These are phyloP conservation scores for Myzus persicae DNA, from an alignment of 1,140 invertebrate genomes.

Conservation along the genomic window DNA sequence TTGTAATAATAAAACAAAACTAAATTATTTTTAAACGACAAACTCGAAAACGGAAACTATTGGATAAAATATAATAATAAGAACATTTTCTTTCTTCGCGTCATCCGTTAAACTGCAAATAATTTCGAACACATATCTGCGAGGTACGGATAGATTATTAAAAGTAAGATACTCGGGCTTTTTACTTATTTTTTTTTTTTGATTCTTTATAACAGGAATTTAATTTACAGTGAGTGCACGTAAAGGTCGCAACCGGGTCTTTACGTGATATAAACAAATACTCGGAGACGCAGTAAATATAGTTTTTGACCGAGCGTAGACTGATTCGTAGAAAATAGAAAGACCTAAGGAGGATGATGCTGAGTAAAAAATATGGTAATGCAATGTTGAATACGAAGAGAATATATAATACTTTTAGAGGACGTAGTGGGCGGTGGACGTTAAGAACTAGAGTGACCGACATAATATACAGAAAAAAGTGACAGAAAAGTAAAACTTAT, in stretches of 20 bases:
- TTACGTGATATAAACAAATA: not conserved
- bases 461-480: not conserved
- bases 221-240: not conserved
- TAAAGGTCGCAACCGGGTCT: not conserved
- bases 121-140: not conserved
- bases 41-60: not conserved
- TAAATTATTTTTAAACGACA: no score
- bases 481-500: not conserved
- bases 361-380: not conserved
- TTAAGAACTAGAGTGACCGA: not conserved
- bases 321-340: not conserved
- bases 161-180: not conserved
- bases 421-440: not conserved
- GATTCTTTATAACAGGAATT: not conserved
- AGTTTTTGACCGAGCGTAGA: not conserved
- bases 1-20: no score
- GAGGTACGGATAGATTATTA: not conserved
- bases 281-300: not conserved
- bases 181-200: not conserved
- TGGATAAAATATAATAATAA: not conserved
- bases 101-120: not conserved
- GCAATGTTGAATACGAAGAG: not conserved
- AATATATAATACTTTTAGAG: constrained; percentile 4
- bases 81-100: fast-evolving
- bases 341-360: not conserved